Conservation (phyloP, 2,797 vertebrate genomes). For the Coranthus polyacanthus region DNA sequence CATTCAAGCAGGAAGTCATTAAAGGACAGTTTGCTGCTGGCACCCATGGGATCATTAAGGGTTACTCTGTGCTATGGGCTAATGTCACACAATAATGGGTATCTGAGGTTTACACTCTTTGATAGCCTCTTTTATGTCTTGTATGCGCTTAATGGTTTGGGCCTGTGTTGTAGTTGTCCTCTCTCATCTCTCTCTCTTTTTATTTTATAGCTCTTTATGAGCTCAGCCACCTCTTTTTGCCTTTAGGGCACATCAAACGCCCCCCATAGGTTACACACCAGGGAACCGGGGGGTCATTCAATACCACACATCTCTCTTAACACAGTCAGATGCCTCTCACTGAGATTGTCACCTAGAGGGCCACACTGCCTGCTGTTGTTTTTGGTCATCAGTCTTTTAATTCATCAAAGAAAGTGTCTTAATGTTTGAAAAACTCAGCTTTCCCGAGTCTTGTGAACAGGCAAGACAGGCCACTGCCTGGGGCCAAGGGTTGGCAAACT, state of each 20-base stretch:
- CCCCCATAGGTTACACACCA: slow-evolving; percentile 53
- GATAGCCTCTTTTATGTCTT: slow-evolving; percentile 77
- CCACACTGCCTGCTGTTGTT: slow-evolving; percentile 1
- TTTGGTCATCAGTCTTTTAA: slow-evolving; percentile 12
- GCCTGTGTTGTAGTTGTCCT: slow-evolving; percentile 51
- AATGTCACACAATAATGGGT: slow-evolving; percentile 77
- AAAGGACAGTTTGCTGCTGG: slow-evolving; percentile 62
- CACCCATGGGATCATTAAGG: slow-evolving; percentile 68
- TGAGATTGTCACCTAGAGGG: slow-evolving; percentile 8
- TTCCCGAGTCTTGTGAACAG: neutral
- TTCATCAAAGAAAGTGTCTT: neutral
- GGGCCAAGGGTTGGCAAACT: too few relatives aligned
- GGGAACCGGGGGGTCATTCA: slow-evolving; percentile 32
- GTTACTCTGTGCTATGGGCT: slow-evolving; percentile 71
- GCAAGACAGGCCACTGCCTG: too few relatives aligned
- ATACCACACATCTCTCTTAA: slow-evolving; percentile 11
- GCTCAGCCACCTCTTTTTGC: slow-evolving; percentile 55
- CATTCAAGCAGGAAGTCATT: slow-evolving; percentile 69
- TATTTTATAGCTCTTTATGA: slow-evolving; percentile 67
- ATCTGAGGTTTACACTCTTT: slow-evolving; percentile 73
- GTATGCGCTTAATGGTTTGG: slow-evolving; percentile 57
- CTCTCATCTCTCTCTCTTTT: slow-evolving; percentile 35
- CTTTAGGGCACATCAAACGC: slow-evolving; percentile 58
- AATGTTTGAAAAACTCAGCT: neutral
- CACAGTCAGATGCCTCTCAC: slow-evolving; percentile 3